Conservation (phyloP, 2,888 invertebrate genomes). For the Nemapogon koenigi region DNA sequence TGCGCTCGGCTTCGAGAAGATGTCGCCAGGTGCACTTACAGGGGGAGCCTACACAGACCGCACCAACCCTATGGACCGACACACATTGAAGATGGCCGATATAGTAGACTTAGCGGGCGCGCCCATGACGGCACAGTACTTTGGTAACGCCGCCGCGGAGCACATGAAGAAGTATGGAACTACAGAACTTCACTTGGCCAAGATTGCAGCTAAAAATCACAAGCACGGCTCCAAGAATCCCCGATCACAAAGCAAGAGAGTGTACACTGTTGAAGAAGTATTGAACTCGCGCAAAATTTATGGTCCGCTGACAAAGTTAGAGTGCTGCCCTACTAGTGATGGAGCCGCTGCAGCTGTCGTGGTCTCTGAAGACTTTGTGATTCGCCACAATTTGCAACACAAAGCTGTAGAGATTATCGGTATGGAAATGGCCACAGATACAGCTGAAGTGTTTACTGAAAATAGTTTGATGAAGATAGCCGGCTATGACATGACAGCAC, state of each 20-base stretch:
- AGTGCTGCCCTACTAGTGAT: conserved; percentile 98
- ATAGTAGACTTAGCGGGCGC: conserved; percentile 79
- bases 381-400: conserved; percentile 77
- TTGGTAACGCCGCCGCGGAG: conserved; percentile 94
- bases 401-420: conserved; percentile 93
- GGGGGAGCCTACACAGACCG: conserved; percentile 79
- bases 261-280: conserved; percentile 91
- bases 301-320: conserved; percentile 92
- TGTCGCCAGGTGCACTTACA: conserved; percentile 90
- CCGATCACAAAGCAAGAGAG: conserved; percentile 93
- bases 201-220: conserved; percentile 98
- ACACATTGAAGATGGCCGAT: conserved; percentile 85
- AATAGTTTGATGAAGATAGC: conserved; percentile 78
- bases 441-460: conserved; percentile 82
- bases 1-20: conserved; percentile 97
- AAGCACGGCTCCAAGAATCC: conserved; percentile 97
- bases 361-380: conserved; percentile 91
- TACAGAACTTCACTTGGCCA: conserved; percentile 91
- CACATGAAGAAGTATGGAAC: conserved; percentile 97
- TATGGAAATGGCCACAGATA: conserved; percentile 97
- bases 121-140: conserved; percentile 93
- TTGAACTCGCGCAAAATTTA: conserved; percentile 86
- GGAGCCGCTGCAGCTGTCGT: conserved; percentile 95
- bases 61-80: conserved; percentile 89
- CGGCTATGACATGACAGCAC: conserved; percentile 93